Conservation (phyloP, 1,140 invertebrate species). For the Scaptomyza pallida region DNA sequence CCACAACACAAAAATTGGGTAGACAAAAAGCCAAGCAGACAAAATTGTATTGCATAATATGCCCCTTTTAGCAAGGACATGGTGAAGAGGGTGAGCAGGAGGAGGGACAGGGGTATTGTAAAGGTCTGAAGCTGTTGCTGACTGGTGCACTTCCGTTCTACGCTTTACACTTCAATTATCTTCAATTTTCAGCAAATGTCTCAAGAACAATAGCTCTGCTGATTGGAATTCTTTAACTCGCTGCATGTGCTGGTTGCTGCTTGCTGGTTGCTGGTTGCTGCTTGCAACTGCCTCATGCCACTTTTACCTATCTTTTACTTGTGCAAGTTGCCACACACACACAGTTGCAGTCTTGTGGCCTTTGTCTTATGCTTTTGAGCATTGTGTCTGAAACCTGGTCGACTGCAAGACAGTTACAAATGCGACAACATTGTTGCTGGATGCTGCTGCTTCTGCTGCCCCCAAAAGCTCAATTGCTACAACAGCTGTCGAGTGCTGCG, state of each 20-base stretch:
- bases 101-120: not conserved
- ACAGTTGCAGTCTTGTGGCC: slow-evolving; percentile 40
- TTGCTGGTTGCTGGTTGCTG: slow-evolving; percentile 45
- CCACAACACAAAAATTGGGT: slow-evolving; percentile 53
- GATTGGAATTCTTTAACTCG: slow-evolving; percentile 81
- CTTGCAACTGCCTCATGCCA: slow-evolving; percentile 18
- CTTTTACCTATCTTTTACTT: not conserved
- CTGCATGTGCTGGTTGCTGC: slow-evolving; percentile 49
- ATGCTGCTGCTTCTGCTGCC: too few species aligned
- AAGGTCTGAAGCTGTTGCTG: slow-evolving; percentile 49
- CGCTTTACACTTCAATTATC: slow-evolving; percentile 82
- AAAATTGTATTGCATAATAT: slow-evolving; percentile 76
- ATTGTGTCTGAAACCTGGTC: slow-evolving; percentile 45
- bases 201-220: slow-evolving; percentile 79
- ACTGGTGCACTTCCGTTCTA: slow-evolving; percentile 76
- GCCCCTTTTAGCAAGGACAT: too few species aligned
- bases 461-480: slow-evolving; percentile 51
- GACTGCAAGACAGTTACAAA: slow-evolving; percentile 79
- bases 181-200: slow-evolving; percentile 80
- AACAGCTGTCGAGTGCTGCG: slow-evolving; percentile 47
- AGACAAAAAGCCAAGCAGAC: slow-evolving; percentile 49
- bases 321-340: not conserved
- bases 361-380: slow-evolving; percentile 40
- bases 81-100: not conserved
- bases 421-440: slow-evolving; percentile 77